These are phyloP conservation scores for Hylaeus anthracinus DNA, from an alignment of 1,140 invertebrate genomes.

Conservation along the genomic window DNA sequence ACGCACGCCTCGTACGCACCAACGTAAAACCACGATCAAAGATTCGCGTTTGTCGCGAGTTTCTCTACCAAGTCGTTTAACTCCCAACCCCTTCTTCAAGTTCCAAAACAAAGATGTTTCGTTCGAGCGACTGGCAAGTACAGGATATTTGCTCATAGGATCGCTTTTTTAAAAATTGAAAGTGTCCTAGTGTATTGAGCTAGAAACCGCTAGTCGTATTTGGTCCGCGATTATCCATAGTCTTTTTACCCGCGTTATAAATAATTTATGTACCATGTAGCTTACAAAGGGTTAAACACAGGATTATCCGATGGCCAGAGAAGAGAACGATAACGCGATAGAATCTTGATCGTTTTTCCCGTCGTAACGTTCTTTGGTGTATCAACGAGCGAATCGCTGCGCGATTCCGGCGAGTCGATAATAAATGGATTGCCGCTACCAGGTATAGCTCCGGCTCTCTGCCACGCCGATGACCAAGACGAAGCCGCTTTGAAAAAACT, in stretches of 20 bases:
- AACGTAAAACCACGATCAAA: conserved; percentile 14
- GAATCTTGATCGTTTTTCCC: not conserved
- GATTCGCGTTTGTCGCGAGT: conserved; percentile 15
- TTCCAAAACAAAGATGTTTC: no score
- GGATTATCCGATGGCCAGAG: not conserved
- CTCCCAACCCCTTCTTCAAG: not conserved
- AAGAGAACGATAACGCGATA: not conserved
- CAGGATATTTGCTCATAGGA: no score
- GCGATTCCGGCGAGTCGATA: conserved; percentile 8
- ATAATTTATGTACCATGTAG: no score
- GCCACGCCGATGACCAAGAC: not conserved
- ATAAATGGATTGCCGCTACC: conserved; percentile 39
- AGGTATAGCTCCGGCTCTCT: not conserved
- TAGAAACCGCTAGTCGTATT: no score
- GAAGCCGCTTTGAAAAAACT: conserved; percentile 42
- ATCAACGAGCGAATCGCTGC: not conserved
- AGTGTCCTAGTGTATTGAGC: no score
- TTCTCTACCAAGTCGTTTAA: conserved; percentile 28
- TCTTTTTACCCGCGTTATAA: no score
- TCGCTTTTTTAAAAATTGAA: no score
- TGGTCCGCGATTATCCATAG: no score
- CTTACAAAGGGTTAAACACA: no score
- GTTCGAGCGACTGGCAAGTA: no score
- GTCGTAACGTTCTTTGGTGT: not conserved
- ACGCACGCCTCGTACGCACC: conserved; percentile 57